Percentiles rank a stretch among this genome's conserved stretches.
These are phyloP conservation scores for Dioctria linearis DNA, from an alignment of 2,888 invertebrate species.

Conservation along the genomic window DNA sequence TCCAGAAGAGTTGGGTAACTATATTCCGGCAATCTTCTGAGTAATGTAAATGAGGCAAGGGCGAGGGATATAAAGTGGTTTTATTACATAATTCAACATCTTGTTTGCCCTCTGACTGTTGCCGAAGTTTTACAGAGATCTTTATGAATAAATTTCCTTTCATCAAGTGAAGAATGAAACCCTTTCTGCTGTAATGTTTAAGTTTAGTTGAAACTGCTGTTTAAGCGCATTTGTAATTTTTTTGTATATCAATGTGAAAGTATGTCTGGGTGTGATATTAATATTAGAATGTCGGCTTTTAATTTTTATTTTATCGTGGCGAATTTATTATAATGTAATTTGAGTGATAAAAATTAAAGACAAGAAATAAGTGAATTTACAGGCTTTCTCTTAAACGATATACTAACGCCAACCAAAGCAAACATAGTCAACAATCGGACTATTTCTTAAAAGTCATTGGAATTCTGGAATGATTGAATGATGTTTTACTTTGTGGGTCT, in stretches of 20 bases:
- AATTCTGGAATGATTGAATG: too few relatives aligned
- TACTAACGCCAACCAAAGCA: too few relatives aligned
- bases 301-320: too few relatives aligned
- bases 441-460: too few relatives aligned
- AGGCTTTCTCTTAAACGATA: too few relatives aligned
- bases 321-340: too few relatives aligned
- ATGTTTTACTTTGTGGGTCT: too few relatives aligned
- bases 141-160: conserved; percentile 33
- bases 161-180: not conserved
- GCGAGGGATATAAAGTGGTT: conserved; percentile 33
- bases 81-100: conserved; percentile 51
- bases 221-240: not conserved
- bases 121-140: conserved; percentile 3
- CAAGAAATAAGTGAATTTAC: too few relatives aligned
- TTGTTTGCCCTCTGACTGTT: conserved; percentile 30
- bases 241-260: not conserved
- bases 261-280: not conserved
- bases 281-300: too few relatives aligned
- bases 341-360: too few relatives aligned
- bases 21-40: conserved; percentile 35
- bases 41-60: conserved; percentile 39
- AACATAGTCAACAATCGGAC: too few relatives aligned
- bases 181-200: not conserved
- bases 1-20: conserved; percentile 18
- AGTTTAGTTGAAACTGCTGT: not conserved